Conservation (phyloP, 2,113 vertebrate genomes). For the Rhinogobius similis region DNA sequence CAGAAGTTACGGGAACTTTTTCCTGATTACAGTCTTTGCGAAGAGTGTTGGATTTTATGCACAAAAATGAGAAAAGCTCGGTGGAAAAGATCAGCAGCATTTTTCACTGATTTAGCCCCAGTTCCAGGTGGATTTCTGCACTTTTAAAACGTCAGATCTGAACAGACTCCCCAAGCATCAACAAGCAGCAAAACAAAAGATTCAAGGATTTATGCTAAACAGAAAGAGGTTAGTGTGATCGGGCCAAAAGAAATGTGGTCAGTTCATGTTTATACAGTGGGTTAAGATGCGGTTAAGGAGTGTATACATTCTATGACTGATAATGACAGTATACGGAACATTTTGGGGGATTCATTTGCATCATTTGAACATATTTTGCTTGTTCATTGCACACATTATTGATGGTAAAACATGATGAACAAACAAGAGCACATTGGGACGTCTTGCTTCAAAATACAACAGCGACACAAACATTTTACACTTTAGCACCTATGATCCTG, state of each 20-base stretch:
- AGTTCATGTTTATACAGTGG: neutral
- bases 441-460: too few relatives aligned
- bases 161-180: conserved; percentile 32
- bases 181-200: neutral
- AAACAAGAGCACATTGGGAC: too few relatives aligned
- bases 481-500: too few relatives aligned
- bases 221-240: neutral
- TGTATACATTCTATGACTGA: too few relatives aligned
- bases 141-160: conserved; percentile 38
- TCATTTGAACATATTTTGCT: too few relatives aligned
- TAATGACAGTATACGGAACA: too few relatives aligned
- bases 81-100: conserved; percentile 37
- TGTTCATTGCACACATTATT: too few relatives aligned
- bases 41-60: conserved; percentile 24
- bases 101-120: conserved; percentile 26
- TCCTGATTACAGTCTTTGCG: conserved; percentile 38
- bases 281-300: too few relatives aligned
- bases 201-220: neutral
- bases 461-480: too few relatives aligned
- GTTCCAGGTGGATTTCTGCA: conserved; percentile 27
- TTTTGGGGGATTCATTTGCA: too few relatives aligned
- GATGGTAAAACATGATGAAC: too few relatives aligned
- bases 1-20: conserved; percentile 24
- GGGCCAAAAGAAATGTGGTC: neutral
- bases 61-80: conserved; percentile 29